These are phyloP conservation scores for Lumbricus terrestris DNA, from an alignment of 2,888 invertebrate genomes.

Conservation along the genomic window DNA sequence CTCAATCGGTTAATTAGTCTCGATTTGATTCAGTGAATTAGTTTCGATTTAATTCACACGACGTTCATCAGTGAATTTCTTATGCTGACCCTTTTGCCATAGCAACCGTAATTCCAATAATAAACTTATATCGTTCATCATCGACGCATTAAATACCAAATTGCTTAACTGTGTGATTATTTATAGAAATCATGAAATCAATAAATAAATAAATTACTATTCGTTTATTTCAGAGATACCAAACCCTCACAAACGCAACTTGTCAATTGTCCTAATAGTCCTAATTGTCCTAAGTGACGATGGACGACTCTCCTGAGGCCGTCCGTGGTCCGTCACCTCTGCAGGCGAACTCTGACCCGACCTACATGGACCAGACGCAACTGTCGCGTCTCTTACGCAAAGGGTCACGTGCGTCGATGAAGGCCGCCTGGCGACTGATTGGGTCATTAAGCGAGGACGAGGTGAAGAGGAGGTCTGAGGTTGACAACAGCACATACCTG, in stretches of 20 bases:
- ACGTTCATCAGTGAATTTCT: not conserved
- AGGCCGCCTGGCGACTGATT: constrained; percentile 32
- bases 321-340: not conserved
- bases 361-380: constrained; percentile 32
- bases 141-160: too few species aligned
- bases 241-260: too few species aligned
- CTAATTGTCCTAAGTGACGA: not conserved
- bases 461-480: constrained; percentile 27
- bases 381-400: constrained; percentile 31
- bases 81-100: not conserved
- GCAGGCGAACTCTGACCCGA: not conserved
- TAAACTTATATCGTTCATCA: too few species aligned
- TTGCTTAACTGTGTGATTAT: too few species aligned
- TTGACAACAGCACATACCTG: constrained; percentile 34
- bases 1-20: too few species aligned
- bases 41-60: not conserved
- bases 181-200: too few species aligned
- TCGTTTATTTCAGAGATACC: too few species aligned
- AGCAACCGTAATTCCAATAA: too few species aligned
- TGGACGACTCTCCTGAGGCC: not conserved
- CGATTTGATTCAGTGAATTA: not conserved
- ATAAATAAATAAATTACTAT: too few species aligned
- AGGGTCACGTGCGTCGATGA: constrained; percentile 27
- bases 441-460: constrained; percentile 29
- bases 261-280: not conserved